phyloP scores from a whole-genome alignment of 1,140 invertebrate species.

The Zaprionus lachaisei region DNA sequence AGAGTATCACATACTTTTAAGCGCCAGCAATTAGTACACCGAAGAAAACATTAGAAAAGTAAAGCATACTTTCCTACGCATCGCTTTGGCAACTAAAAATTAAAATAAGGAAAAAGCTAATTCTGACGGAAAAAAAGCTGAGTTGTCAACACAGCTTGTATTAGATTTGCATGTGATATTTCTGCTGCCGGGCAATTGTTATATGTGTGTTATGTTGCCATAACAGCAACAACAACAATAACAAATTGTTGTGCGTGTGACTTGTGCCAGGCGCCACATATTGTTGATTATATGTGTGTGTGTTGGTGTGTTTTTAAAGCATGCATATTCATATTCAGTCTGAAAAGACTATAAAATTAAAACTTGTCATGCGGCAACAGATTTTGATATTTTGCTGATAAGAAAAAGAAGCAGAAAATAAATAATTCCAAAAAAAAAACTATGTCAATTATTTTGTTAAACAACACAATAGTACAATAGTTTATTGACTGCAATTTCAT shows the following conservation, averaged over 20 bases:
- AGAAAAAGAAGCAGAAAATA: neutral
- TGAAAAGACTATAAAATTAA: slow-evolving; percentile 16
- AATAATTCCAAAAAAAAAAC: slow-evolving; percentile 17
- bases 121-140: too few relatives aligned
- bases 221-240: slow-evolving; percentile 26
- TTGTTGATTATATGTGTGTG: slow-evolving; percentile 7
- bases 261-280: slow-evolving; percentile 29
- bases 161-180: slow-evolving; percentile 27
- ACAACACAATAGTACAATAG: neutral
- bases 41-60: neutral
- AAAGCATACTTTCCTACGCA: too few relatives aligned
- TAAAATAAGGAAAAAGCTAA: too few relatives aligned
- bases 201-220: slow-evolving; percentile 36
- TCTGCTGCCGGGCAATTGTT: slow-evolving; percentile 18
- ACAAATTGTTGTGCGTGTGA: slow-evolving; percentile 25
- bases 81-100: too few relatives aligned
- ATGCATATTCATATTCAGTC: slow-evolving; percentile 44
- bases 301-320: slow-evolving; percentile 11
- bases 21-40: too few relatives aligned
- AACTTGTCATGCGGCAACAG: slow-evolving; percentile 3
- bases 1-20: too few relatives aligned
- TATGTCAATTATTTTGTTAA: slow-evolving; percentile 33
- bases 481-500: slow-evolving; percentile 30
- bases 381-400: slow-evolving; percentile 41
- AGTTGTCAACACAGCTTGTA: neutral